Base-by-base conservation (phyloP, 2,888 invertebrate genomes). In the Orchesella flavescens region DNA sequence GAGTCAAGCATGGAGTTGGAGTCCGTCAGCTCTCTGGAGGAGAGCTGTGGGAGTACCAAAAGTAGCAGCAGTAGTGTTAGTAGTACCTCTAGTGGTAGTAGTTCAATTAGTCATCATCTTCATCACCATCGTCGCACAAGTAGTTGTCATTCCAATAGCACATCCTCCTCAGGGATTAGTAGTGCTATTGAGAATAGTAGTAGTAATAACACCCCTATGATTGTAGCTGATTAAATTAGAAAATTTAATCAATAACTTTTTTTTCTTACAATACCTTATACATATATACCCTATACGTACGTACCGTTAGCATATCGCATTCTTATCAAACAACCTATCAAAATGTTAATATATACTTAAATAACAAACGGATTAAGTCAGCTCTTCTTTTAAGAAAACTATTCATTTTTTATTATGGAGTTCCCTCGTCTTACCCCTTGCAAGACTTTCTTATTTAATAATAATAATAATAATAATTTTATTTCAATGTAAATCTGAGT, bases 91-190 rank as follows among this genome's bases (percentile, higher is more conserved):
- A 81, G 69, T 69, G 59, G 79, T 66, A 80, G 63, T 74, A 73
- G 77, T 69, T 69, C 68, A 13, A 55, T 76, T 69, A 61, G 71
- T 78, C 78, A 53, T 63, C 69, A 78, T 78, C 78, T 43, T 63
- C 69, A 78, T 78, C 69, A 71, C 71, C 77, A 69, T 69, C 66
- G 43, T 2, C 43, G 34, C 7, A 43, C 17, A n/a, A 66, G 21
- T 66, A 78, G 49, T 63, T 59, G 71, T 78, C 78, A 78, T 78
- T 78, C 78, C 78, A 78, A 49, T n/a, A 77, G 17, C 66, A 55
- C 76, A 49, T 79, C 82, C 19, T 83, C 86, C 13, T 81, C 84
- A 78, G 83, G 81, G 73, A 78, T 78, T 57, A 81, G 77, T 17
- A 80, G 75, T 72, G 61, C 80, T 59, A 66, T 79, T 61, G 86